Base-by-base conservation (phyloP, 2,113 vertebrate species). In the Coptodon rendalli region DNA sequence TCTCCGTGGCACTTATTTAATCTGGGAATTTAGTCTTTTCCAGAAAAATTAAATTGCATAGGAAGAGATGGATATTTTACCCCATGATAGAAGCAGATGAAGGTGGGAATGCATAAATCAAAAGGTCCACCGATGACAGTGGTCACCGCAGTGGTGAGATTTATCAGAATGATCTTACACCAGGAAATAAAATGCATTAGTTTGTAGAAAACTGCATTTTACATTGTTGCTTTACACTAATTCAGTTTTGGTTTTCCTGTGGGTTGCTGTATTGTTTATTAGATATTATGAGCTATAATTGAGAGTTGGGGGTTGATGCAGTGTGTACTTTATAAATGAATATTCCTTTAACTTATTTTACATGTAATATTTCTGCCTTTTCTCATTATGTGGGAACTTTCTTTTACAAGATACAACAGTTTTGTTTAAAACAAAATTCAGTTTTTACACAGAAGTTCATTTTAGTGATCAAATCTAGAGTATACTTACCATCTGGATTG, bases 401-500 rank as follows among this genome's bases (percentile, higher is more conserved):
- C 13, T 45, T 34, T 53, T 17, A 76, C 11, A 5, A 76, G 71
- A 76, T 31, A 27, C 43, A 34, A 66, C 16, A 43, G 9, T 22
- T 22, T 43, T 5, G 5, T 56, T 13, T 68, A 66, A 31, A 76
- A 6, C 6, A 6, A 76, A 40, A 59, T 59, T 7, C 48, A 19
- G 6, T 38, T 53, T 71, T 71, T 24, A 80, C 63, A 82, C 22
- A 63, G 38, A 22, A 48, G 78, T 78, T 82, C 27, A 68, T 66
- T 45, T 45, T 22, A 27, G 9, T 48, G 38, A 86, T 81, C 27
- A 84, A 53, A 83, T 80, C 29, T 53, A n/a, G 10, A 36, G 82
- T 40, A 40, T 38, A 63, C 38, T 86, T 50, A 87, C 87, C 89
- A 90, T 93, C 88, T 91, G 86, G 53, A 83, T 80, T 82, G 48